These are phyloP conservation scores for Gastrophysa polygoni DNA, from an alignment of 2,888 invertebrate species.

Conservation along the genomic window DNA sequence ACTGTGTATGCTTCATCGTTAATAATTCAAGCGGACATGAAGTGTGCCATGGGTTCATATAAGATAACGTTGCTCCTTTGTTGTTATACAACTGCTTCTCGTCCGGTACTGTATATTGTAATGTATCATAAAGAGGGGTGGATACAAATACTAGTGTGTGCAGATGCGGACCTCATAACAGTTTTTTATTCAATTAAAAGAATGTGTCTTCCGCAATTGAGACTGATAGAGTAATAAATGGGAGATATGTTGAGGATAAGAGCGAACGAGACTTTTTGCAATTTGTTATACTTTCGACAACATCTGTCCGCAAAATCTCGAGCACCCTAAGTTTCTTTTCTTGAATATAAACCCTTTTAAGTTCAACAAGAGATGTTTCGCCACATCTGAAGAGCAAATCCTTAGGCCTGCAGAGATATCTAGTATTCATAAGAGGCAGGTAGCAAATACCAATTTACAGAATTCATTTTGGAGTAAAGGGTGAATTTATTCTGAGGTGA, in stretches of 20 bases:
- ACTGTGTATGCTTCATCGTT: conserved; percentile 2
- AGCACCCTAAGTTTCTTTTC: conserved; percentile 5
- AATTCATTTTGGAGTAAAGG: conserved; percentile 36
- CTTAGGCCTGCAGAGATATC: conserved; percentile 20
- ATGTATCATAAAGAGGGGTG: conserved; percentile 28
- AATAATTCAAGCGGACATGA: conserved; percentile 25
- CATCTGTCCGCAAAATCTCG: conserved; percentile 32
- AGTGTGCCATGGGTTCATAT: conserved; percentile 36
- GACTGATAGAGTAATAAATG: conserved; percentile 12
- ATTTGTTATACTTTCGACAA: conserved; percentile 24
- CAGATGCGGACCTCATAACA: conserved; percentile 27
- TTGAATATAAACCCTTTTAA: conserved; percentile 27
- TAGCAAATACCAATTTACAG: conserved; percentile 21
- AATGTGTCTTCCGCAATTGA: conserved; percentile 15
- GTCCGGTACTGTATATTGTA: conserved; percentile 30
- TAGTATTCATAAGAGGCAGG: conserved; percentile 30
- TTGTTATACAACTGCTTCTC: conserved; percentile 30
- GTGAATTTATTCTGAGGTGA: conserved; percentile 33
- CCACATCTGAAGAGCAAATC: conserved; percentile 27
- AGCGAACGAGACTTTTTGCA: conserved; percentile 16
- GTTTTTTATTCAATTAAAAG: conserved; percentile 15
- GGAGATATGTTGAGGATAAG: background rate
- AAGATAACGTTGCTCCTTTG: conserved; percentile 39
- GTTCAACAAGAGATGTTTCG: conserved; percentile 24
- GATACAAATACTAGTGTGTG: conserved; percentile 21